Conservation (phyloP, 2,888 invertebrate genomes). For the Caenorhabditis macrosperma region DNA sequence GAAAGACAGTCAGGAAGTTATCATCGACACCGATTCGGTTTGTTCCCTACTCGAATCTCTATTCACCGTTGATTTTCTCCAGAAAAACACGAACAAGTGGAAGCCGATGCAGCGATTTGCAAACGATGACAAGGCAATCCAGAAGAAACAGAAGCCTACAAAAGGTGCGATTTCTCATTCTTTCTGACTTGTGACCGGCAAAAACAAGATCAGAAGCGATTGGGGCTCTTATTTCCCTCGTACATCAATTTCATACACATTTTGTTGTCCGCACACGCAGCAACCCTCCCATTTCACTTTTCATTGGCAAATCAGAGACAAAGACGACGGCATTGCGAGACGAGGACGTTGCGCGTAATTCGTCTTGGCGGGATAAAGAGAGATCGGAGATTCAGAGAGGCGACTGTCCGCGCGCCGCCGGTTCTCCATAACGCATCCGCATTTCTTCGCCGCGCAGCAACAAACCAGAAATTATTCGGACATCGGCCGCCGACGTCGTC, state of each 20-base stretch:
- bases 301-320: conserved; percentile 29
- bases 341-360: conserved; percentile 17
- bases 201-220: no score
- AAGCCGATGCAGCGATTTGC: conserved; percentile 45
- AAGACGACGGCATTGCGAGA: conserved; percentile 39
- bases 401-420: conserved; percentile 45
- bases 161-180: conserved; percentile 15
- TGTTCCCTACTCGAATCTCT: not conserved
- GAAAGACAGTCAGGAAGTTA: conserved; percentile 42
- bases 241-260: not conserved
- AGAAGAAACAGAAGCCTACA: conserved; percentile 8
- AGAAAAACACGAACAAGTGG: conserved; percentile 49
- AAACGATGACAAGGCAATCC: conserved; percentile 5
- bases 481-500: conserved; percentile 19
- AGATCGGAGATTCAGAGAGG: not conserved
- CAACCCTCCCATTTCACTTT: conserved; percentile 35
- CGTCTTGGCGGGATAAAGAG: conserved; percentile 21
- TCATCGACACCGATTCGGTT: conserved; percentile 37
- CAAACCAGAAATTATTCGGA: conserved; percentile 49
- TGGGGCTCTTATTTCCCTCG: not conserved
- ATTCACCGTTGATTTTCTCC: not conserved
- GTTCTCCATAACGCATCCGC: conserved; percentile 53
- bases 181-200: not conserved
- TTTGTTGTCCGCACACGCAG: not conserved
- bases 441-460: conserved; percentile 9